Evolutionary conservation across 2,113 vertebrate species (phyloP).

Genomic region (Sialia sialis): DNA sequence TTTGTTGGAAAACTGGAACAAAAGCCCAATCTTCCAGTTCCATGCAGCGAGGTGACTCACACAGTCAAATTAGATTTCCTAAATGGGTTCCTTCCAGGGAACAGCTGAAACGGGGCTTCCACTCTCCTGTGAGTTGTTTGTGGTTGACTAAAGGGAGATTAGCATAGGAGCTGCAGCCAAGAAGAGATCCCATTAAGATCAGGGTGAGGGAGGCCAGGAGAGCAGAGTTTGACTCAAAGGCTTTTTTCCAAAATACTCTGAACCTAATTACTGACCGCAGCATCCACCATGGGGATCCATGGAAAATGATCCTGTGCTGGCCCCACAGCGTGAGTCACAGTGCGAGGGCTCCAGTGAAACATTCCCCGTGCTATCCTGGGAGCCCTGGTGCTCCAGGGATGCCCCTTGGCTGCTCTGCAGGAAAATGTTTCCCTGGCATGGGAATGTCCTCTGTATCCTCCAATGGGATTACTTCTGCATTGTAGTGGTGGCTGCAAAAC

Average conservation of each 20-base stretch:
- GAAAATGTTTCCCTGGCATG: neutral
- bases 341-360: neutral
- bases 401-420: neutral
- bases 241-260: neutral
- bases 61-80: conserved; percentile 15
- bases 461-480: neutral
- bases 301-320: neutral
- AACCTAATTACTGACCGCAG: neutral
- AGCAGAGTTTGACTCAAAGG: neutral
- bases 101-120: conserved; percentile 38
- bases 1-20: neutral
- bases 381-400: neutral
- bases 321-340: neutral
- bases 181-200: conserved; percentile 55
- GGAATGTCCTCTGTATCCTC: neutral
- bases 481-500: neutral
- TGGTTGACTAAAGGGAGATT: conserved; percentile 28
- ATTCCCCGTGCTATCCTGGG: accelerated
- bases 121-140: conserved; percentile 42
- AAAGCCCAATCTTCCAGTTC: neutral
- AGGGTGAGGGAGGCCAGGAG: neutral
- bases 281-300: neutral
- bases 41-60: conserved; percentile 10
- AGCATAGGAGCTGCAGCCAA: conserved; percentile 2
- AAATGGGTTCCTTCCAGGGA: conserved; percentile 36